Evolutionary conservation across 64 coral and sea anemone genomes (phyloP).

Genomic region (Dendrophyllia cribrosa): DNA sequence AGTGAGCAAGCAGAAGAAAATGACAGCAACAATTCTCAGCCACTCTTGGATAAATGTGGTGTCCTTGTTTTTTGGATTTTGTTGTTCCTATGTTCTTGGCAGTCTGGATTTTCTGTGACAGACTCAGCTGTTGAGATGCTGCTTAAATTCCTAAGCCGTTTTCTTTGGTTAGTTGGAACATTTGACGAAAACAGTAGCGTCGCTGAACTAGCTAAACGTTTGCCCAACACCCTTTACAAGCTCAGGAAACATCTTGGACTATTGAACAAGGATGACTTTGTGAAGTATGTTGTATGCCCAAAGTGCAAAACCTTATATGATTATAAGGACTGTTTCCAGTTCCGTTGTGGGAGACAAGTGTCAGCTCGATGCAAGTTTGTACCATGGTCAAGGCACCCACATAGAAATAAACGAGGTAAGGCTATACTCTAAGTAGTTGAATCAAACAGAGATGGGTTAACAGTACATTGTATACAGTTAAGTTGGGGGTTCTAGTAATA

Average conservation of each 20-base stretch:
- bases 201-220: constrained; percentile 7
- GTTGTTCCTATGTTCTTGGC: no score
- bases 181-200: constrained; percentile 36
- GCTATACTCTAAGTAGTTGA: no score
- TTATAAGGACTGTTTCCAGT: constrained; percentile 69
- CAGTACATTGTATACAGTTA: no score
- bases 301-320: constrained; percentile 56
- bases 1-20: neutral
- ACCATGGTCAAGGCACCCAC: constrained; percentile 69
- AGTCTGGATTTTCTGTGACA: no score
- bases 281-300: constrained; percentile 74
- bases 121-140: no score
- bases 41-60: constrained; percentile 21
- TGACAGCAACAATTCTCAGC: neutral
- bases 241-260: constrained; percentile 59
- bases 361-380: constrained; percentile 73
- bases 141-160: constrained; percentile 72
- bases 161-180: constrained; percentile 67
- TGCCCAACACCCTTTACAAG: constrained; percentile 52
- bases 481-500: no score
- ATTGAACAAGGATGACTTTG: constrained; percentile 34
- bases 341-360: constrained; percentile 54
- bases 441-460: no score
- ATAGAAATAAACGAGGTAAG: constrained; percentile 59
- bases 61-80: constrained; percentile 44